Base-by-base conservation (phyloP, 2,888 invertebrate species). In the Acanthacorydalis orientalis region DNA sequence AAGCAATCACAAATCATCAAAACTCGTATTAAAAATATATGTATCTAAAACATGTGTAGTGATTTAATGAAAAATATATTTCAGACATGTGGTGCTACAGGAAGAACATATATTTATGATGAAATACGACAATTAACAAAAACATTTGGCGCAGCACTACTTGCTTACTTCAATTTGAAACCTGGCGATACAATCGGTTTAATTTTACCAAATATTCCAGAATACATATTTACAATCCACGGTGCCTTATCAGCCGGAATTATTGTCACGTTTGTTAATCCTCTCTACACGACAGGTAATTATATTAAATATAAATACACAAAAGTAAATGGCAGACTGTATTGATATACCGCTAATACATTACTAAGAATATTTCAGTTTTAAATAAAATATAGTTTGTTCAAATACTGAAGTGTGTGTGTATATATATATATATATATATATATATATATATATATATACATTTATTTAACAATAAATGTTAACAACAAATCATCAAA, bases 201-300 rank as follows among this genome's bases (percentile, higher is more conserved):
- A 16, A 69, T 82, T 34, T 62, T 82, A 52, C 82, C 81, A 7
- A 83, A 83, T 60, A 69, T 80, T 46, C 82, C 82, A 0, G 82
- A 83, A 64, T 82, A 76, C 57, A 67, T 73, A 9, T 70, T 79
- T 23, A 68, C 75, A n/a, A 74, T 78, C 43, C 74, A 77, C 54
- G 81, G 80, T 3, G 77, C 79, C 40, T 68, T 80, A 59, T 69
- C 70, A 51, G 80, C 80, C 1, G 81, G 80, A 0, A 62, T 80
- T 1, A 68, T 73, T 2, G 77, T 78, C 11, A 80, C 81, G 0
- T 80, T 80, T 55, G 79, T 77, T 3, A 82, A 81, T 59, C 81
- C 81, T 1, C 63, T 80, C 37, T 81, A 79, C 58, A 82, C 80
- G 10, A 69, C 74, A 59, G 77, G 79, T 78, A 62, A 63, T 14